Evolutionary conservation across 2,888 invertebrate species (phyloP).

Genomic region (Catocala sponsa): DNA sequence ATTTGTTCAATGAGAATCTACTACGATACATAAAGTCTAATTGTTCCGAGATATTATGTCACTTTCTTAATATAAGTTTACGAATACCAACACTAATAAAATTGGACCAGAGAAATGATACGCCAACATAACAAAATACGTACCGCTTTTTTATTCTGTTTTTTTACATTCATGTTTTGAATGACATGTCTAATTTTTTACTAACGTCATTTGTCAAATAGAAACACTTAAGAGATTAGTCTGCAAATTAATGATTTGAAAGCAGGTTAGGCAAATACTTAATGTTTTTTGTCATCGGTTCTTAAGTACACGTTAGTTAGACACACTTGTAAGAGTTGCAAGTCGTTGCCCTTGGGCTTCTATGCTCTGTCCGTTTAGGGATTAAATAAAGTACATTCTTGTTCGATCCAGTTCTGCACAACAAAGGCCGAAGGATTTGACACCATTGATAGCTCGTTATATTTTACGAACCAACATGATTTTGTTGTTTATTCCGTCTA

Average conservation of each 20-base stretch:
- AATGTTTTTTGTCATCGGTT: constrained; percentile 33
- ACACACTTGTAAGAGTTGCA: constrained; percentile 23
- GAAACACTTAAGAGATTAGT: constrained; percentile 15
- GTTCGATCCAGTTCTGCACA: neutral
- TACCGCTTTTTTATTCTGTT: neutral
- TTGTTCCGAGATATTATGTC: neutral
- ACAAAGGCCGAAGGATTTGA: no score
- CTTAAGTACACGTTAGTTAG: constrained; percentile 12
- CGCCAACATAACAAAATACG: no score
- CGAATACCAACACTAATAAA: no score
- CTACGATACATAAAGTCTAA: neutral
- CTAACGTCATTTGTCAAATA: constrained; percentile 16
- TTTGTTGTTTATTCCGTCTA: no score
- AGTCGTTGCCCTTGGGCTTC: constrained; percentile 22
- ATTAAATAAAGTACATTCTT: constrained; percentile 11
- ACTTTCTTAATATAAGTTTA: neutral
- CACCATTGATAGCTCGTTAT: no score
- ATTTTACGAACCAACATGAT: no score
- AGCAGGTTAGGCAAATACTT: constrained; percentile 11
- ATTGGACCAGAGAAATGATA: no score
- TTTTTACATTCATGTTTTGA: neutral
- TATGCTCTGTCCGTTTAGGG: constrained; percentile 9
- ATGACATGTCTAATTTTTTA: constrained; percentile 6
- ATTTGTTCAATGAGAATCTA: constrained; percentile 1
- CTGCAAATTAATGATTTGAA: constrained; percentile 11